These are phyloP conservation scores for Pantherophis vulpinus DNA, from an alignment of 2,797 vertebrate genomes.

Conservation along the genomic window DNA sequence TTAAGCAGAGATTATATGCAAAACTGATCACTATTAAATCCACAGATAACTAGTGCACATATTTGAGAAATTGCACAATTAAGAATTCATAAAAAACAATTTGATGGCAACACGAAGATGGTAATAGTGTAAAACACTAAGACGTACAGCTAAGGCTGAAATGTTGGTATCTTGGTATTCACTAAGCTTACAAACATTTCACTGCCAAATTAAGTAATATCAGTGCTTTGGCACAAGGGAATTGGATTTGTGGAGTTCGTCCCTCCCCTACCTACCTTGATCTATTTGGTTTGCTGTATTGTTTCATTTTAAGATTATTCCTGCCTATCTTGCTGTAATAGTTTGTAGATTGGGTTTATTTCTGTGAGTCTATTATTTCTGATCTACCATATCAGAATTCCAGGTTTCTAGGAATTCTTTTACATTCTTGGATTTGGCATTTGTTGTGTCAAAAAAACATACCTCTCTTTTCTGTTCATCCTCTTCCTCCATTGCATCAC, in stretches of 20 bases:
- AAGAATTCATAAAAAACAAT: background rate
- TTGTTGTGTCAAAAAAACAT: constrained; percentile 19
- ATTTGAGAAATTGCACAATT: constrained; percentile 1
- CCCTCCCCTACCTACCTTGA: background rate
- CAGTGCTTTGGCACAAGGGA: background rate
- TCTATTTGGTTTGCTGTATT: background rate
- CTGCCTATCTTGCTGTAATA: background rate
- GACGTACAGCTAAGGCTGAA: background rate
- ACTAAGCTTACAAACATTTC: background rate
- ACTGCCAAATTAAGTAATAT: background rate
- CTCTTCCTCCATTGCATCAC: constrained; percentile 90
- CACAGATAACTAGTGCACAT: background rate
- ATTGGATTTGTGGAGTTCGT: background rate
- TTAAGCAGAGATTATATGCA: background rate
- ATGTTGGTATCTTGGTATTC: background rate
- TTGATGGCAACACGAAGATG: background rate
- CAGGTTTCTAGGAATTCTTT: background rate
- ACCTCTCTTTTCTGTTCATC: constrained; percentile 88
- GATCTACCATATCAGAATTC: background rate
- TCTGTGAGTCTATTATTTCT: background rate
- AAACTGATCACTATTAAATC: background rate
- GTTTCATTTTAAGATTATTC: background rate
- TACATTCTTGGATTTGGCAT: background rate
- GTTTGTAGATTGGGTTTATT: background rate
- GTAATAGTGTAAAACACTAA: background rate